Base-by-base conservation (phyloP, 2,888 invertebrate species). In the Stomorhina lunata region DNA sequence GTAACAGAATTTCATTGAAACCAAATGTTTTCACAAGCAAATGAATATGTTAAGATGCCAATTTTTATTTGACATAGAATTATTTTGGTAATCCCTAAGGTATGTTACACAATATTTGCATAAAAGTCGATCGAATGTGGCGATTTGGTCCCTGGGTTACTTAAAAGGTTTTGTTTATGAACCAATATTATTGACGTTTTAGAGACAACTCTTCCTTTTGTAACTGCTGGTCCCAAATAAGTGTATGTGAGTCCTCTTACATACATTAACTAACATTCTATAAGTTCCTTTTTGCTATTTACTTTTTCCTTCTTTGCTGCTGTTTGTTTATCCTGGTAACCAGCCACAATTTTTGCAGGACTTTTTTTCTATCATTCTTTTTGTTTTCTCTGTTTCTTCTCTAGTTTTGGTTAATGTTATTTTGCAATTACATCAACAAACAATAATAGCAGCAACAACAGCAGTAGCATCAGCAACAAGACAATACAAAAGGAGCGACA, bases 381-480 rank as follows among this genome's bases (percentile, higher is more conserved):
- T 40, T 61, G 15, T 1, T 50, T 25, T 20, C 40, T 43, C 15
- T 17, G 3, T 25, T 53, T 55, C n/a, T n/a, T 6, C 25, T 12
- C 17, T 15, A 12, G 12, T 45, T 61, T 69, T 40, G 25, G 53
- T 69, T 77, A 77, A 69, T 77, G 77, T 53, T 69, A 53, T 80
- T 80, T 73, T 68, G 79, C 72, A 80, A 80, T 80, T 80, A 80
- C 79, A 80, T 80, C 66, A 66, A 68, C 79, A 73, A 79, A 73
- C 72, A 68, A 80, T 61, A 77, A 53, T n/a, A 61, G n/a, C 12
- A 66, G n/a, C 61, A 53, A 53, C 20, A 72, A 45, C 37, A 22
- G 20, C 12, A 66, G n/a, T 50, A 53, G 43, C 20, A 72, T 34
- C 37, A 22, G 20, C 22, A 53, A 61, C 37, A 34, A 45, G 15